Conservation (phyloP, 2,113 vertebrate genomes). For the Nibea albiflora region DNA sequence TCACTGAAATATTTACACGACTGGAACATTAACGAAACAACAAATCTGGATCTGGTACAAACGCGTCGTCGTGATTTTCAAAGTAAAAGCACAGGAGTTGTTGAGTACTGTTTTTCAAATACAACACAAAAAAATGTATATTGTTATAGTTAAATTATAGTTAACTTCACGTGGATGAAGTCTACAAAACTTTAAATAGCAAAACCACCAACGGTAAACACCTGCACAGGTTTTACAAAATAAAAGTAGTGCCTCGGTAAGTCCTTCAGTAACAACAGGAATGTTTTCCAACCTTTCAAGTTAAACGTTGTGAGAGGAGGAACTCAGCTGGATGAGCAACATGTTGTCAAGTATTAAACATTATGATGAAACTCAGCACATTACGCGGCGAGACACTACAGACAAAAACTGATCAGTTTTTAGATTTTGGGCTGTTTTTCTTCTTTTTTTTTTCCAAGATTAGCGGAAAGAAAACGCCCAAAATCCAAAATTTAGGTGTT, state of each 20-base stretch:
- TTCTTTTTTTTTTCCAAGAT: too few species aligned
- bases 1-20: conserved; percentile 15
- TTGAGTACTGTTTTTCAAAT: neutral
- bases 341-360: neutral
- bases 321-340: neutral
- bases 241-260: neutral
- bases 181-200: conserved; percentile 8
- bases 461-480: too few species aligned
- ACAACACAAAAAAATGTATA: neutral
- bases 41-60: neutral
- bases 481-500: too few species aligned
- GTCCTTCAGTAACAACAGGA: conserved; percentile 5
- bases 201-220: neutral
- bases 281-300: neutral
- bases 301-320: neutral
- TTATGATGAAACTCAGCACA: neutral
- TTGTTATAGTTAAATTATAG: neutral
- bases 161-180: too few species aligned
- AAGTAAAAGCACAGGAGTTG: conserved; percentile 19
- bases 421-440: too few species aligned
- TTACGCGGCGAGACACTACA: neutral
- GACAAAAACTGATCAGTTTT: neutral
- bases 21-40: neutral
- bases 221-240: neutral
- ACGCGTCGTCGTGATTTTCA: neutral